phyloP scores from a whole-genome alignment of 2,113 vertebrate genomes.

The Macroglossus sobrinus region DNA sequence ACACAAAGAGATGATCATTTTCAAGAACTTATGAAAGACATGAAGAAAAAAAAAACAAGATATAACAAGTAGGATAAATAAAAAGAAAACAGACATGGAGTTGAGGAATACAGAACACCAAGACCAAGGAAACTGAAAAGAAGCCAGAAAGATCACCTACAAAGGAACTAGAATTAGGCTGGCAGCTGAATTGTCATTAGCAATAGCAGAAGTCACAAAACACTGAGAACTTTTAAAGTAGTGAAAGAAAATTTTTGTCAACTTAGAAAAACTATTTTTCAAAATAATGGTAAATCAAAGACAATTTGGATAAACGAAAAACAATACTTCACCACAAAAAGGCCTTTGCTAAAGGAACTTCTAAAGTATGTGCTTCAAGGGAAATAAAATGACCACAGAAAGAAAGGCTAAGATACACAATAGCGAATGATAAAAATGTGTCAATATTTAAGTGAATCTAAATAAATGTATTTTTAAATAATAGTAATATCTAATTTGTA shows the following conservation, averaged over 20 bases:
- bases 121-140: neutral
- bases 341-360: neutral
- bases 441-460: neutral
- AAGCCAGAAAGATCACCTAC: neutral
- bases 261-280: slow-evolving; percentile 1
- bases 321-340: neutral
- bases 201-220: neutral
- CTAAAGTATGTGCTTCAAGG: neutral
- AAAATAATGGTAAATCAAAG: neutral
- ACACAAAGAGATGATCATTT: neutral
- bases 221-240: neutral
- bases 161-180: neutral
- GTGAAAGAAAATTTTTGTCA: neutral
- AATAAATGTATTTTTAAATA: neutral
- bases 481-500: neutral
- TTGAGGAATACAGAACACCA: neutral
- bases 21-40: neutral
- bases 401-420: neutral
- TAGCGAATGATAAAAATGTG: neutral
- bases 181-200: neutral
- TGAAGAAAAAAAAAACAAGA: neutral
- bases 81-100: neutral
- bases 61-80: neutral
- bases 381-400: neutral
- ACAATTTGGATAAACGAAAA: neutral